These are phyloP conservation scores for Speoplatyrhinus poulsoni DNA, from an alignment of 2,113 vertebrate species.

Conservation along the genomic window DNA sequence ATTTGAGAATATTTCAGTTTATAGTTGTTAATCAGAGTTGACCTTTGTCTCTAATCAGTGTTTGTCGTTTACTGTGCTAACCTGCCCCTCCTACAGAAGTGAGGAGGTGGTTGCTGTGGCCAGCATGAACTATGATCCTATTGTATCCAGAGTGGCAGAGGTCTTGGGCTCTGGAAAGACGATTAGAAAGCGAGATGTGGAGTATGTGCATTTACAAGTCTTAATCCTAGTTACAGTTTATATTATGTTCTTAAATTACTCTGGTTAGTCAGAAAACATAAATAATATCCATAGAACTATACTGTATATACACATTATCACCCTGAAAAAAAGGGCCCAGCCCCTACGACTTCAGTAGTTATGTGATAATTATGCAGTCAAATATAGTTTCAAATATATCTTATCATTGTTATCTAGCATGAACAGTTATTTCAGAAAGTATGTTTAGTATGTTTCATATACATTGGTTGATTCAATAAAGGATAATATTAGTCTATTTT, in stretches of 20 bases:
- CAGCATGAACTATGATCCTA: constrained; percentile 98
- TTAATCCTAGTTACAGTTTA: constrained; percentile 32
- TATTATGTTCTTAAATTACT: constrained; percentile 40
- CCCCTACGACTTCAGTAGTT: constrained; percentile 43
- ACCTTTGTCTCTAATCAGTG: neutral
- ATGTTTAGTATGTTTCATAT: too few relatives aligned
- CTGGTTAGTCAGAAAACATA: constrained; percentile 29
- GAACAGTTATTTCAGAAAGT: neutral
- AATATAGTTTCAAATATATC: neutral
- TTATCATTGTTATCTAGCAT: neutral
- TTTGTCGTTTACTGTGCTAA: constrained; percentile 11
- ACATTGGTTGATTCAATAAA: too few relatives aligned
- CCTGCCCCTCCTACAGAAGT: constrained; percentile 73
- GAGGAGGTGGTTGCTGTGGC: constrained; percentile 96
- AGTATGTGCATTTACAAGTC: constrained; percentile 84
- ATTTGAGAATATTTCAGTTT: neutral
- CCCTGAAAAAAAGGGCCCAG: neutral
- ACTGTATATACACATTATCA: neutral
- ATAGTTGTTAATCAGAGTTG: neutral
- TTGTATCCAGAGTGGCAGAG: constrained; percentile 95
- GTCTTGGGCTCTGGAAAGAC: constrained; percentile 89
- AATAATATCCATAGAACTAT: neutral
- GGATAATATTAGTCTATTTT: too few relatives aligned
- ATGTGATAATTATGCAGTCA: too few relatives aligned
- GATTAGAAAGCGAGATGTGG: constrained; percentile 95